Evolutionary conservation across 1,140 invertebrate genomes (phyloP).

Genomic region (Phymastichus coffea): DNA sequence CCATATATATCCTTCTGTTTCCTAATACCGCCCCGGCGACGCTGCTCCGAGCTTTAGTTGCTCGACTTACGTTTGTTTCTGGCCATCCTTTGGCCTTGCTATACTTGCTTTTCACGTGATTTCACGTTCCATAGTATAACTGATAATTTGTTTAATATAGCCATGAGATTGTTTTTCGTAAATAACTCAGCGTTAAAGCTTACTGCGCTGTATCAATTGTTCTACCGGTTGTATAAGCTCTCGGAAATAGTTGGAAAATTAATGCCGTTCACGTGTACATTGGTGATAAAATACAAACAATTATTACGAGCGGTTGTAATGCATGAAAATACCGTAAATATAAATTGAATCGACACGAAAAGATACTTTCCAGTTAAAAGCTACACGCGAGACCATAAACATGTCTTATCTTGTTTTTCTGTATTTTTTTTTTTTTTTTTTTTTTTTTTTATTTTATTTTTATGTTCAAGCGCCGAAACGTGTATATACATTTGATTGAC

Average conservation of each 20-base stretch:
- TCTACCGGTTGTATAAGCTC: background rate
- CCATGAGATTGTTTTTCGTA: too few species aligned
- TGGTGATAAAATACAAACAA: constrained; percentile 12
- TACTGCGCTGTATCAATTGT: too few species aligned
- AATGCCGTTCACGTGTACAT: background rate
- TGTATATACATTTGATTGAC: background rate
- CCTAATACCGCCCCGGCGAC: too few species aligned
- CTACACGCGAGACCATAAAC: background rate
- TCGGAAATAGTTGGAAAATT: constrained; percentile 3
- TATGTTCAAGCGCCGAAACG: background rate
- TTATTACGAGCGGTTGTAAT: background rate
- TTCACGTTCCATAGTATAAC: too few species aligned
- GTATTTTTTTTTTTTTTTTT: too few species aligned
- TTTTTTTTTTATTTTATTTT: background rate
- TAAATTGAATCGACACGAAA: background rate
- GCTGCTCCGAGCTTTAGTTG: too few species aligned
- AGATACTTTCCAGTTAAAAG: constrained; percentile 1
- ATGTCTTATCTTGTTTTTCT: too few species aligned
- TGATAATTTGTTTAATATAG: too few species aligned
- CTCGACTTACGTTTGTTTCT: too few species aligned
- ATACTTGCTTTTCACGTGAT: too few species aligned
- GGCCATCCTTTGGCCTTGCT: too few species aligned
- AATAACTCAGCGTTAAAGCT: too few species aligned
- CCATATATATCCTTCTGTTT: background rate
- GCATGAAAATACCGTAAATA: constrained; percentile 1